Percentiles rank a stretch among this genome's conserved stretches.
Conservation (phyloP, 2,888 invertebrate species). For the Trachelus stipa region DNA sequence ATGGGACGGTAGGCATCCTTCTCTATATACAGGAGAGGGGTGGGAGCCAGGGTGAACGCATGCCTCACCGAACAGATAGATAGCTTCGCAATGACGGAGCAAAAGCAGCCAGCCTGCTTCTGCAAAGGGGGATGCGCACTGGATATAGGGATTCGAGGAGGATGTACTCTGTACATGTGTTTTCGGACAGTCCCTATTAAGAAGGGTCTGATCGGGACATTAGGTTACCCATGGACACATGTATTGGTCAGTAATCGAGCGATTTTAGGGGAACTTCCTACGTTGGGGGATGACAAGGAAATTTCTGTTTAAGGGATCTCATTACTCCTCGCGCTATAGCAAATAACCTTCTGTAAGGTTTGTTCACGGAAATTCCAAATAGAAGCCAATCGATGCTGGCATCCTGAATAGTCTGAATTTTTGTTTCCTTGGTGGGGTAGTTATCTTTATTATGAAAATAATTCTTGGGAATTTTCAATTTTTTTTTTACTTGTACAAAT, state of each 20-base stretch:
- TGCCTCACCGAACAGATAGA: conserved; percentile 47
- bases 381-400: too few species aligned
- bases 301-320: conserved; percentile 15
- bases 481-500: too few species aligned
- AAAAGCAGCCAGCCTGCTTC: conserved; percentile 25
- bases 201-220: conserved; percentile 3
- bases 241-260: conserved; percentile 2
- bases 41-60: conserved; percentile 30
- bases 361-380: too few species aligned
- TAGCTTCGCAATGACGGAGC: conserved; percentile 46
- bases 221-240: background rate
- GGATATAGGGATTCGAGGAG: too few species aligned
- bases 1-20: conserved; percentile 26
- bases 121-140: conserved; percentile 29
- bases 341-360: background rate
- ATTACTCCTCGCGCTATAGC: conserved; percentile 16
- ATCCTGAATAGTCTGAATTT: too few species aligned
- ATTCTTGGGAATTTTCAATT: too few species aligned
- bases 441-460: too few species aligned
- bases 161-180: background rate
- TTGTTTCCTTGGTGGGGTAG: too few species aligned
- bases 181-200: conserved; percentile 1
- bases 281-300: conserved; percentile 16
- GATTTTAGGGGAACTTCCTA: background rate
- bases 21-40: conserved; percentile 2